Conservation (phyloP, 1,140 invertebrate species). For the Thalassaphorura encarpata region DNA sequence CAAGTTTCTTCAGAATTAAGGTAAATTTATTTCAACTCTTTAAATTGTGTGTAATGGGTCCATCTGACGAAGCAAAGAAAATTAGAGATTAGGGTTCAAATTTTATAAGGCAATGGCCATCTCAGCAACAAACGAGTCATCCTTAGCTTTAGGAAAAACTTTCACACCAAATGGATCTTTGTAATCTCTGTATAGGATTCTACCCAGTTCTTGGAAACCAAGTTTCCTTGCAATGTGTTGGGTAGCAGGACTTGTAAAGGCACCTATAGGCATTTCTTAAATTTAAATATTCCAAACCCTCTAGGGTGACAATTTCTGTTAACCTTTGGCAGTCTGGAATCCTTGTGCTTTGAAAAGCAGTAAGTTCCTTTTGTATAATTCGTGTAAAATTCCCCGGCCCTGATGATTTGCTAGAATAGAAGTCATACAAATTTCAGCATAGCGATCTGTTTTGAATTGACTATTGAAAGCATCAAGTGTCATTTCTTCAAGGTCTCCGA, state of each 20-base stretch:
- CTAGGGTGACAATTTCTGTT: too few relatives aligned
- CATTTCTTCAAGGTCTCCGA: too few relatives aligned
- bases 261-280: background rate
- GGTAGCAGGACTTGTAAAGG: background rate
- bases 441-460: background rate
- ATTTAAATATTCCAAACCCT: too few relatives aligned
- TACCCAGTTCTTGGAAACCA: background rate
- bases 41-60: too few relatives aligned
- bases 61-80: too few relatives aligned
- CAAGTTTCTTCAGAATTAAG: too few relatives aligned
- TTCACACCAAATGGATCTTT: background rate
- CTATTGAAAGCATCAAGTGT: background rate
- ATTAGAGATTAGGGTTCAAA: too few relatives aligned
- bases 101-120: background rate
- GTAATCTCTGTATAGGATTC: background rate
- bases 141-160: background rate
- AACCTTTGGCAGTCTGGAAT: too few relatives aligned
- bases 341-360: background rate
- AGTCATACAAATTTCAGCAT: background rate
- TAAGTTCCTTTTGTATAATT: background rate
- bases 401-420: background rate
- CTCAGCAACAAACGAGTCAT: background rate
- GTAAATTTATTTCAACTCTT: too few relatives aligned
- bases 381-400: background rate
- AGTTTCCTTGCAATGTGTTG: background rate